Percentiles rank a stretch among this genome's conserved stretches.
Conservation (phyloP, 2,888 invertebrate species). For the Dilophus febrilis region DNA sequence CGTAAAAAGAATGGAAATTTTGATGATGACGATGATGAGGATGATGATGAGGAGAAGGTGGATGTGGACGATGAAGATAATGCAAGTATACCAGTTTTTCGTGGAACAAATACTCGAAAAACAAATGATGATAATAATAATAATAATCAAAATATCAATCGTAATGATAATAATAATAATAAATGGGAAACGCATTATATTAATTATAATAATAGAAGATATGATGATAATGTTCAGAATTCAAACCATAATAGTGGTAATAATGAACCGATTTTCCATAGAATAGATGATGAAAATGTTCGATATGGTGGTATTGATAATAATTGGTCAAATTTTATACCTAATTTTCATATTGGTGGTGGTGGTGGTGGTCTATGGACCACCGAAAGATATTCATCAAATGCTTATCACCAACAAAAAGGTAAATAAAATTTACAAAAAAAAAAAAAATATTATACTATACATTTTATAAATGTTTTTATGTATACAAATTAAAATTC, state of each 20-base stretch:
- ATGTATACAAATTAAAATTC: neutral
- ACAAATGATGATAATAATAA: slow-evolving; percentile 2
- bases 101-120: slow-evolving; percentile 18
- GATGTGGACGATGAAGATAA: neutral
- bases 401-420: neutral
- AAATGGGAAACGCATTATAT: neutral
- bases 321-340: slow-evolving; percentile 27
- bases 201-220: neutral
- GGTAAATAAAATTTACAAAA: neutral
- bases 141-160: neutral
- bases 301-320: slow-evolving; percentile 18
- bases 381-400: slow-evolving; percentile 18
- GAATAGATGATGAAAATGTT: slow-evolving; percentile 15
- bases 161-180: neutral
- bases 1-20: too few species aligned
- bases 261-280: slow-evolving; percentile 19
- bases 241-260: slow-evolving; percentile 15
- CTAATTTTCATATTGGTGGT: too few species aligned
- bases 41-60: too few species aligned
- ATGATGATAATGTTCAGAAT: neutral
- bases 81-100: slow-evolving; percentile 13
- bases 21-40: too few species aligned
- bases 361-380: slow-evolving; percentile 21
- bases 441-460: neutral
- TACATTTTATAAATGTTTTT: neutral